Evolutionary conservation across 2,113 vertebrate genomes (phyloP), one percentile per base, ranked within the genome.

Genomic region (Rhinogobius similis): DNA sequence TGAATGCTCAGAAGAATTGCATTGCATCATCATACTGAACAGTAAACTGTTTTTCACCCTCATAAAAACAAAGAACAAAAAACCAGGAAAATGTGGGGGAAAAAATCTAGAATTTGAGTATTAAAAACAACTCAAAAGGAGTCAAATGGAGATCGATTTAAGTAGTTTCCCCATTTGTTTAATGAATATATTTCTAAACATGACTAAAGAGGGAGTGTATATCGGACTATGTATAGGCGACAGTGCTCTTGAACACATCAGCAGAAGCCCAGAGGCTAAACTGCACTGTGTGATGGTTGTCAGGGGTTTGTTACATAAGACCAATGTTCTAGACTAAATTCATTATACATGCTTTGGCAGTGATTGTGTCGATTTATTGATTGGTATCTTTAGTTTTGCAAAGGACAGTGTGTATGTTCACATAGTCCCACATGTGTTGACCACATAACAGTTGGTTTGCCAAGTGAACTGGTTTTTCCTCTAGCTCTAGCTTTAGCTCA

Each of bases 401-500:
- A 66, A 73, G 75, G 62, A 72, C 66, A 73, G 61, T 63, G 70
- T 82, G 86, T 86, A 87, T 75, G 82, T 91, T 88, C 82, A 78
- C 84, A 82, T 64, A 72, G 72, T 74, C 73, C 73, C 58, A 61
- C 67, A 76, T 79, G 62, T 21, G 63, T 67, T 80, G 82, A 87
- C 76, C 86, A 77, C 78, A 87, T 41, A 88, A 77, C 84, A 88
- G 80, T 77, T 73, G 67, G 23, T 55, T 26, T 55, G 77, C 62
- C 52, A 62, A 61, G 72, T 69, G 76, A 92, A 92, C 90, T 73
- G 81, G 89, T 92, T 92, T 87, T 89, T 90, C 90, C 76, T 82
- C 87, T 73, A 50, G 46, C 53, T 71, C 65, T 26, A 10, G 50
- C 83, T 62, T 85, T 65, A 67, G 68, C 73, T 84, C 76, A 85